These are phyloP conservation scores for Melikaiella ostensackeni DNA, from an alignment of 2,888 invertebrate genomes.

Conservation along the genomic window DNA sequence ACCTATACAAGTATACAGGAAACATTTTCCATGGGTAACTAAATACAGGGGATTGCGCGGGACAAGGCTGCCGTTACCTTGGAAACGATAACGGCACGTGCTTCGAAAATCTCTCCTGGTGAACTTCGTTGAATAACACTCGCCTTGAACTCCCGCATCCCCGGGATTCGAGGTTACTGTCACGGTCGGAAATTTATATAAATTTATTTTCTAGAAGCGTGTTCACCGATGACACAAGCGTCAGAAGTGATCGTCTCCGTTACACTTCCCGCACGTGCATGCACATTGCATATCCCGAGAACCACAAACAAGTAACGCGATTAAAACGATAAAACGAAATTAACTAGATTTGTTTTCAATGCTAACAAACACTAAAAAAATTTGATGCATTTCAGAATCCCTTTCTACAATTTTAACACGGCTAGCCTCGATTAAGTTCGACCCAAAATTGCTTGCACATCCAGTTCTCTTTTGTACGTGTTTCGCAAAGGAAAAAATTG, in stretches of 20 bases:
- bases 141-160: constrained; percentile 49
- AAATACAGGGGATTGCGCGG: constrained; percentile 68
- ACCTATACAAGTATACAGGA: constrained; percentile 40
- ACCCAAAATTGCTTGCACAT: too few relatives aligned
- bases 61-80: constrained; percentile 75
- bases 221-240: constrained; percentile 3
- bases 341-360: background rate
- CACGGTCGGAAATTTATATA: constrained; percentile 53
- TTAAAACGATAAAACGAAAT: background rate
- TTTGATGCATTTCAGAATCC: too few relatives aligned
- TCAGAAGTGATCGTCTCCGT: background rate
- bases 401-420: too few relatives aligned
- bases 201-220: constrained; percentile 29
- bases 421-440: too few relatives aligned
- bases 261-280: background rate
- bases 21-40: constrained; percentile 45
- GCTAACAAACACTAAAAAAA: too few relatives aligned
- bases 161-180: constrained; percentile 63
- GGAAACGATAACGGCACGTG: constrained; percentile 75
- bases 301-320: background rate
- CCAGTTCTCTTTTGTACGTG: too few relatives aligned
- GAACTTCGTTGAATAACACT: constrained; percentile 50
- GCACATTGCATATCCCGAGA: background rate
- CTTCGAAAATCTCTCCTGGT: constrained; percentile 60
- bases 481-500: too few relatives aligned